phyloP scores from a whole-genome alignment of 2,888 invertebrate species.

The Mycalesis mineus region DNA sequence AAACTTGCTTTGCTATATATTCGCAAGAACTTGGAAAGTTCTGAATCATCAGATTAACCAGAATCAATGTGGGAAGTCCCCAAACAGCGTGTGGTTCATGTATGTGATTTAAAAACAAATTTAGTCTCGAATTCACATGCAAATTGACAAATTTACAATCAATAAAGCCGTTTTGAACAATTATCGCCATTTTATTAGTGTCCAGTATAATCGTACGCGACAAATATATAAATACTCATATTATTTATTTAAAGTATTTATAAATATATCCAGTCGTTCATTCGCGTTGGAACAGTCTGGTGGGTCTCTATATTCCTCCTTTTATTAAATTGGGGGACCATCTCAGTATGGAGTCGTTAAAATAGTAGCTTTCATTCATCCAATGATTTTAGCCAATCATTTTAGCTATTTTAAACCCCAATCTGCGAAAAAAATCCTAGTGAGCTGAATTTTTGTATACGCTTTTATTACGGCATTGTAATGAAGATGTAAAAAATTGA shows the following conservation, averaged over 20 bases:
- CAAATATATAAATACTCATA: slow-evolving; percentile 31
- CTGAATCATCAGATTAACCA: background rate
- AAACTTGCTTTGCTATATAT: background rate
- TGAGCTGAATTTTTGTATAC: too few species aligned
- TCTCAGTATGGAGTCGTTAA: too few species aligned
- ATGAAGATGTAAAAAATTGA: too few species aligned
- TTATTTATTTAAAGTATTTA: background rate
- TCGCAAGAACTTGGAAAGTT: background rate
- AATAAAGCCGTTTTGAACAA: slow-evolving; percentile 53
- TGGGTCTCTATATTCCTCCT: too few species aligned
- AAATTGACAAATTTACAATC: slow-evolving; percentile 68
- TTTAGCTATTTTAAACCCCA: too few species aligned
- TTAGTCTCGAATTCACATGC: slow-evolving; percentile 51
- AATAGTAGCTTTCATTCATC: too few species aligned
- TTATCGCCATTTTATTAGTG: slow-evolving; percentile 58
- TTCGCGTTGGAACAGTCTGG: too few species aligned
- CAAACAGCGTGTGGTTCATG: slow-evolving; percentile 36
- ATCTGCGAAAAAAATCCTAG: too few species aligned
- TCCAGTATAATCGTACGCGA: slow-evolving; percentile 41
- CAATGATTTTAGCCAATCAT: too few species aligned
- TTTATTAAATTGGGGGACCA: too few species aligned
- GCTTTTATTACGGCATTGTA: too few species aligned
- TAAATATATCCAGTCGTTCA: too few species aligned
- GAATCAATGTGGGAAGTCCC: background rate
- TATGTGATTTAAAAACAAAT: slow-evolving; percentile 40